Evolutionary conservation across 1,140 invertebrate species (phyloP).

Genomic region (Conopomorpha cramerella): DNA sequence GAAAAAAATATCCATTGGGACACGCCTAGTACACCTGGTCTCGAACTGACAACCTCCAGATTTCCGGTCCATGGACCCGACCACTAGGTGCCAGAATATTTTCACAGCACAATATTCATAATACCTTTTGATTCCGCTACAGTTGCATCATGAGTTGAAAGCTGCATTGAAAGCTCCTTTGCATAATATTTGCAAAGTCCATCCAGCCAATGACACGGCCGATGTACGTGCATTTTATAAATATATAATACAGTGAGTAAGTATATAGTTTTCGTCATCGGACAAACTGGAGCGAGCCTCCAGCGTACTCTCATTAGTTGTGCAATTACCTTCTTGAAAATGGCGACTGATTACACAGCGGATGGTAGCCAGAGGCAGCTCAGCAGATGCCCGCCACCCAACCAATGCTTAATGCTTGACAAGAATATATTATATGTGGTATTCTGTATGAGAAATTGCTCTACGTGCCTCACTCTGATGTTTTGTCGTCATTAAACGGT

Average conservation of each 20-base stretch:
- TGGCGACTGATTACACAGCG: slow-evolving; percentile 4
- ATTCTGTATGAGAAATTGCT: too few relatives aligned
- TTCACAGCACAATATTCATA: background rate
- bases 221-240: background rate
- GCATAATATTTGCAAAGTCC: background rate
- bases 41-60: too few relatives aligned
- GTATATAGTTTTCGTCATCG: background rate
- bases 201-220: background rate
- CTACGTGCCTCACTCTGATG: too few relatives aligned
- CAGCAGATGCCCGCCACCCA: slow-evolving; percentile 1
- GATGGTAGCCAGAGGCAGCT: background rate
- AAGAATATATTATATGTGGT: too few relatives aligned
- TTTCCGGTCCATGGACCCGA: too few relatives aligned
- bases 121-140: too few relatives aligned
- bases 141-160: too few relatives aligned
- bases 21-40: too few relatives aligned
- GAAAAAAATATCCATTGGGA: too few relatives aligned
- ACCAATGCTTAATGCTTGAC: too few relatives aligned
- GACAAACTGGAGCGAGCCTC: slow-evolving; percentile 4
- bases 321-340: slow-evolving; percentile 5
- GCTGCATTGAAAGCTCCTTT: too few relatives aligned
- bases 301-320: background rate
- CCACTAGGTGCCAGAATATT: background rate
- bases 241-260: background rate
- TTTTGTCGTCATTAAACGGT: too few relatives aligned